Conservation (phyloP, 2,113 vertebrate species). For the Saguinus imperator region DNA sequence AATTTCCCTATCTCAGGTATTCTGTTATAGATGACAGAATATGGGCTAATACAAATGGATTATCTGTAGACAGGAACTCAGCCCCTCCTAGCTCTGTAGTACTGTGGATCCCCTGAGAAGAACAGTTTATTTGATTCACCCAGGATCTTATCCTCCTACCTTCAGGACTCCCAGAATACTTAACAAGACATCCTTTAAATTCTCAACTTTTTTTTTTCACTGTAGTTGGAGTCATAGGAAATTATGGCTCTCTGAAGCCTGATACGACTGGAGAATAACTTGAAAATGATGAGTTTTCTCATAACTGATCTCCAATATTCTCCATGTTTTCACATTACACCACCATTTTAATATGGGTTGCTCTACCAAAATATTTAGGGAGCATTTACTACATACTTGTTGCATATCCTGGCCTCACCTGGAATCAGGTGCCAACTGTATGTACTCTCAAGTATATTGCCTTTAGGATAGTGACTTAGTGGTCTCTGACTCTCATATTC, state of each 20-base stretch:
- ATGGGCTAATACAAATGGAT: neutral
- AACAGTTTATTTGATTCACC: neutral
- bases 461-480: neutral
- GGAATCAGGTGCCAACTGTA: neutral
- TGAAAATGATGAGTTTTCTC: neutral
- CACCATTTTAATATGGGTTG: neutral
- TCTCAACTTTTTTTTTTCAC: neutral
- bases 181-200: neutral
- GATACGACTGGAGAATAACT: neutral
- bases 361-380: neutral
- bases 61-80: neutral
- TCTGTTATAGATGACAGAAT: neutral
- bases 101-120: neutral
- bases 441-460: neutral
- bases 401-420: neutral
- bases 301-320: neutral
- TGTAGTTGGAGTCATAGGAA: neutral
- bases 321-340: neutral
- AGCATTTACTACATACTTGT: neutral
- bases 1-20: neutral
- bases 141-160: neutral
- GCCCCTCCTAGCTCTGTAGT: neutral
- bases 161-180: accelerated
- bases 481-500: neutral
- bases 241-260: neutral